Conservation (phyloP, 2,797 vertebrate genomes). For the Dallia pectoralis region DNA sequence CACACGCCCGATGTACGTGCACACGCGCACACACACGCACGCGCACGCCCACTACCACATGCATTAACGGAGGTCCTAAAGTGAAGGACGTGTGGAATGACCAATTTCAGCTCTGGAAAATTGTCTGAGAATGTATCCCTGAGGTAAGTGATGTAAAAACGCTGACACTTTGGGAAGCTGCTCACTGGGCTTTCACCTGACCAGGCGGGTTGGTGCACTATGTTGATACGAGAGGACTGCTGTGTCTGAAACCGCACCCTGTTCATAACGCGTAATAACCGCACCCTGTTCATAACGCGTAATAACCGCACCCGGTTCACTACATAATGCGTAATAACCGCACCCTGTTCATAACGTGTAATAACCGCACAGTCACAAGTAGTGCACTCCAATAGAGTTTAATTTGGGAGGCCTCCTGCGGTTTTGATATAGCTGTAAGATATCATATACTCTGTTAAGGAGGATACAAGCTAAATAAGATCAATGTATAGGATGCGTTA, state of each 20-base stretch:
- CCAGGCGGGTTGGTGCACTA: conserved; percentile 23
- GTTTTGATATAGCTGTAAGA: conserved; percentile 54
- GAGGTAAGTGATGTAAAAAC: conserved; percentile 63
- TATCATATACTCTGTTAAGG: conserved; percentile 57
- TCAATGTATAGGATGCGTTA: conserved; percentile 31
- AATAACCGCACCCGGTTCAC: too few species aligned
- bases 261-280: too few species aligned
- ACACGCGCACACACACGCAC: not conserved
- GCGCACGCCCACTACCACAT: not conserved
- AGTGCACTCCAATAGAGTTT: not conserved
- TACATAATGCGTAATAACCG: too few species aligned
- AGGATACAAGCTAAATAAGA: conserved; percentile 56
- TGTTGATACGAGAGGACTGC: conserved; percentile 31
- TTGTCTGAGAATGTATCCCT: conserved; percentile 64
- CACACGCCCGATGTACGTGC: conserved; percentile 14
- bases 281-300: too few species aligned
- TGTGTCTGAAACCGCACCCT: not conserved
- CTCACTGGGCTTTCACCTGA: not conserved
- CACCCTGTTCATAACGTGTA: too few species aligned
- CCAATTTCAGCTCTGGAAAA: conserved; percentile 62
- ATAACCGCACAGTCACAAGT: too few species aligned
- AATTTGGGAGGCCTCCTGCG: conserved; percentile 22
- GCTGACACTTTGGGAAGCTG: conserved; percentile 67
- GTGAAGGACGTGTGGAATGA: conserved; percentile 47
- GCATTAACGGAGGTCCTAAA: conserved; percentile 34